Base-by-base conservation (phyloP, 23 tunicate species). In the Styela clava region DNA sequence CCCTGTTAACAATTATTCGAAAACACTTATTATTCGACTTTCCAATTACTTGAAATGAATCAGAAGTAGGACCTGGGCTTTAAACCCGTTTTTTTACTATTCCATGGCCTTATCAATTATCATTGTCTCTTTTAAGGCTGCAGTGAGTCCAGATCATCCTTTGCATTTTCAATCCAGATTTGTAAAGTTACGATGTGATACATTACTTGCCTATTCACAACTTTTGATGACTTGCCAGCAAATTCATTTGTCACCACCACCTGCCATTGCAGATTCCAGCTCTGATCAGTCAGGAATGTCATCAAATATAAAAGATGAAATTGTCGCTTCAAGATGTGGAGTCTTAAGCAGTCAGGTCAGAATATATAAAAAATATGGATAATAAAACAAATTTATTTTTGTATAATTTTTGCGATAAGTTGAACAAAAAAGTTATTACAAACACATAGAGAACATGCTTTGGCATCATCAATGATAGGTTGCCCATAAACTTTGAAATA, bases 111-210 rank as follows among this genome's bases (percentile, higher is more conserved):
- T n/a, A n/a, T n/a, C n/a, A n/a, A n/a, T n/a, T n/a, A n/a, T n/a
- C n/a, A n/a, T n/a, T n/a, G n/a, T n/a, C n/a, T n/a, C n/a, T 52
- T 85, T 23, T 0, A 73, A 93, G 98, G 98, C 98, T 0, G 98
- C 98, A 34, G 93, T 93, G 2, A 88, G 86, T 2, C 98, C 98
- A 19, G 85, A 84, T 26, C 92, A 85, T 81, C 68, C 69, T 29
- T 74, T 93, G 34, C 35, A 35, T 31, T 93, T 93, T 68, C 98
- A 93, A 85, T 84, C 83, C 56, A 84, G 74, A 68, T 93, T 68
- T 61, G 83, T 78, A 19, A 82, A 82, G 18, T 62, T 93, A 35
- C 87, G 98, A 2, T 79, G 85, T 33, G 92, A 87, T 34, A 74
- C 83, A 18, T 30, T 93, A 36, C 88, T 82, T 28, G 93, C 90